Conservation (phyloP, 2,113 vertebrate species). For the Malurus melanocephalus region DNA sequence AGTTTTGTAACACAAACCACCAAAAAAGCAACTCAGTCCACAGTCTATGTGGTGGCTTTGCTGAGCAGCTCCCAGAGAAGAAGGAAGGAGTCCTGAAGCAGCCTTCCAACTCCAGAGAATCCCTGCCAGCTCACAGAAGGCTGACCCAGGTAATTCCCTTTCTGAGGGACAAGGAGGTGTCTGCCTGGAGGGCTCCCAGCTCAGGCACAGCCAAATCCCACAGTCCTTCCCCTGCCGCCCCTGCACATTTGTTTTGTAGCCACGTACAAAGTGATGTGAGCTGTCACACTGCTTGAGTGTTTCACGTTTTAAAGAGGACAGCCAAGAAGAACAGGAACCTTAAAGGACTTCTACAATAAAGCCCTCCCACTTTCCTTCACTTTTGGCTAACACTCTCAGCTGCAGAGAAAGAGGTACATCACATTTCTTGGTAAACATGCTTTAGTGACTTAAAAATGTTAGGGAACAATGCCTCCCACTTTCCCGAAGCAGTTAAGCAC, state of each 20-base stretch:
- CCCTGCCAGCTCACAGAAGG: not conserved
- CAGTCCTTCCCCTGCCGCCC: not conserved
- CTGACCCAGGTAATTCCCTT: not conserved
- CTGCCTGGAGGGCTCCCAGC: not conserved
- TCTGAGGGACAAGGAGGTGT: not conserved
- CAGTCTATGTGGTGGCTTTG: not conserved
- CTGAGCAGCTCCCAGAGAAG: not conserved
- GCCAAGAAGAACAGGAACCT: constrained; percentile 40
- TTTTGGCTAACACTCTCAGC: constrained; percentile 31
- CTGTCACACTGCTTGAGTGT: not conserved
- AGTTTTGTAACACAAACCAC: not conserved
- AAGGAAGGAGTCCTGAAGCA: not conserved
- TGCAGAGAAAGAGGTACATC: not conserved
- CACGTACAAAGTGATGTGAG: not conserved
- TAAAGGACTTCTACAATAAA: constrained; percentile 57
- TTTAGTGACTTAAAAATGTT: constrained; percentile 61
- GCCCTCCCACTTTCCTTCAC: not conserved
- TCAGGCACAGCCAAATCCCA: not conserved
- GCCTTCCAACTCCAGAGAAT: not conserved
- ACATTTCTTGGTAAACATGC: constrained; percentile 51
- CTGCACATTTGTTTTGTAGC: not conserved
- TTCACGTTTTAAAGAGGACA: constrained; percentile 16
- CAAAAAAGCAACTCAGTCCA: not conserved
- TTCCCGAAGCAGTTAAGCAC: constrained; percentile 47
- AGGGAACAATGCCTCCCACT: constrained; percentile 43